Evolutionary conservation across 2,113 vertebrate genomes (phyloP), one percentile per base, ranked within the genome.

Genomic region (Oceanodroma tethys): DNA sequence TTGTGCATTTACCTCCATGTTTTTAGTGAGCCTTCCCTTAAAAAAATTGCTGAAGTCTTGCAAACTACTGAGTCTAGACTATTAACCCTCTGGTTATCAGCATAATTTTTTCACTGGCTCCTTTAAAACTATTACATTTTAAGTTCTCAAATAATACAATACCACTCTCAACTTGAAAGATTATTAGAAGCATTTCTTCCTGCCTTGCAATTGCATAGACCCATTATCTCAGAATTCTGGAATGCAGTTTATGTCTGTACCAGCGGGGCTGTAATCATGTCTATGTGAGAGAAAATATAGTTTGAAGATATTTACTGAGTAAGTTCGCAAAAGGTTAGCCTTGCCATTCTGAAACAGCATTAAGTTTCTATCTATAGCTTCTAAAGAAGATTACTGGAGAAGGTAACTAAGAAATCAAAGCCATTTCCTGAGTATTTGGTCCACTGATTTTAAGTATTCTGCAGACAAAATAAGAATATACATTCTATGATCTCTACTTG

Each of bases 191-290:
- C 5, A 11, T 68, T 58, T 70, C 27, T 63, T 83, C 36, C 16
- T 52, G 47, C 48, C 34, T 38, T 67, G 53, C 48, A 58, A 26
- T 52, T 62, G 23, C 13, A 26, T 22, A 30, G 30, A 62, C 26
- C 32, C 36, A 15, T 93, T 91, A 53, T 93, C 83, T 86, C 67
- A 58, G 76, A 91, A 81, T 48, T 88, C 63, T 70, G 86, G 43
- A 83, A 86, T 86, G 48, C 30, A 47, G n/a, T 91, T 91, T 86
- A 9, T 81, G 25, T 26, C 36, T 48, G 14, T 73, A 87, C 23
- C 38, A 58, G 16, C 0, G 0, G 45, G 34, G 52, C 18, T 6
- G 2, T 55, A 78, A 4, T 55, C 58, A 3, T 21, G 26, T 56
- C 71, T 60, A 4, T 38, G 27, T 47, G 63, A 91, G 59, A 86